Base-by-base conservation (phyloP, 2,113 vertebrate species). In the Rhinoderma darwinii region DNA sequence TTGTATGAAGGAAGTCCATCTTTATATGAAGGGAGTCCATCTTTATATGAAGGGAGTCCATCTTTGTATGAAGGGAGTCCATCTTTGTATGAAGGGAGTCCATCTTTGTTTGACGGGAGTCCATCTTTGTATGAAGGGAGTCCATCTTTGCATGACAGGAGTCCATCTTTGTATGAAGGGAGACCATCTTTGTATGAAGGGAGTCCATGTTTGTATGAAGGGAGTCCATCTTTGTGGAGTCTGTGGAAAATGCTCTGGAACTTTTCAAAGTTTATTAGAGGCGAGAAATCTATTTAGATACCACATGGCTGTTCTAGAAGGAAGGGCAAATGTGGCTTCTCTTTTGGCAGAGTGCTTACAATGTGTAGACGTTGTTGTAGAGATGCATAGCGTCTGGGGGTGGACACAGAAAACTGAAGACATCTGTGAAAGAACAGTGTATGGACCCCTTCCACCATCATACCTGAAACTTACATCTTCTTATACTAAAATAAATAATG, bases 131-230 rank as follows among this genome's bases (percentile, higher is more conserved):
- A 5, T 15, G 27, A 18, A 41, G 27, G 35, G 56, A 70, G 44
- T 70, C 59, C 35, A 80, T 86, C 76, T 80, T 39, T 37, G 30
- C n/a, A 5, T 15, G 27, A 18, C 25, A 25, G 35, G 56, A 70
- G 44, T 70, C 59, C 35, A 80, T 86, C 76, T 80, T 39, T 37
- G 30, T 30, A 5, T 15, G 27, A 18, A 41, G 27, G 35, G 56
- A 70, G 44, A 54, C 59, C 35, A 80, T 86, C 76, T 80, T 39
- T 37, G 30, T 30, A n/a, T n/a, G n/a, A n/a, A n/a, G n/a, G 61
- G 37, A 61, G 50, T 44, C 41, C n/a, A n/a, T n/a, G n/a, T n/a
- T n/a, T n/a, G n/a, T n/a, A 5, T 15, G 27, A 18, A 41, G 27
- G 35, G 56, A 70, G 44, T 70, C 59, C 35, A 80, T 86, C 76